Evolutionary conservation across 2,888 invertebrate species (phyloP), one percentile per base, ranked within the genome.

Genomic region (Cyrtodaria siliqua): DNA sequence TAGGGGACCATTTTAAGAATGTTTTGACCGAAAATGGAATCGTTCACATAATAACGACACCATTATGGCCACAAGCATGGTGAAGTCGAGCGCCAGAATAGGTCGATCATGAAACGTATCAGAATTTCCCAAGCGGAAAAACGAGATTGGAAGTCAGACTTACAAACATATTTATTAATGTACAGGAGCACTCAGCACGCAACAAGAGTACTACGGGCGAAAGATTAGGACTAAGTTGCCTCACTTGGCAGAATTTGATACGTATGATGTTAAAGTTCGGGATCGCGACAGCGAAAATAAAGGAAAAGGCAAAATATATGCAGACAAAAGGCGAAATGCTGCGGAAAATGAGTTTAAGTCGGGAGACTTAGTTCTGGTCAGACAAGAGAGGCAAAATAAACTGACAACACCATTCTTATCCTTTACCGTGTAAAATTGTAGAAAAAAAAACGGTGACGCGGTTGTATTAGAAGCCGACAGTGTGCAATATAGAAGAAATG

Each of bases 41-140:
- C n/a, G n/a, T n/a, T n/a, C n/a, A n/a, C n/a, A n/a, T n/a, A n/a
- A n/a, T n/a, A n/a, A 67, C 56, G n/a, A 73, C 82, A 6, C 78
- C 78, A n/a, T 55, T 69, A 9, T 81, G 75, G 74, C 77, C 75
- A 9, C 74, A 76, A 42, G 63, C 78, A n/a, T 74, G 66, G n/a
- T 67, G 80, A 2, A n/a, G 60, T 29, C n/a, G n/a, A n/a, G n/a
- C n/a, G n/a, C n/a, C n/a, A n/a, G n/a, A n/a, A n/a, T n/a, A n/a
- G n/a, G n/a, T 66, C 74, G 0, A 64, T 75, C 20, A 29, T 79
- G 53, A 83, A 78, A 50, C 4, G 70, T 9, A 23, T 83, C 4
- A 55, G 68, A 42, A 83, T 81, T 18, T 60, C 75, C 2, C 72
- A 79, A n/a, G 70, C 63, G n/a, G n/a, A n/a, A n/a, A n/a, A n/a